A percentile compares a stretch with the other conserved stretches of the same genome.
These are phyloP conservation scores for Tachycineta bicolor DNA, from an alignment of 2,113 vertebrate species.

Conservation along the genomic window DNA sequence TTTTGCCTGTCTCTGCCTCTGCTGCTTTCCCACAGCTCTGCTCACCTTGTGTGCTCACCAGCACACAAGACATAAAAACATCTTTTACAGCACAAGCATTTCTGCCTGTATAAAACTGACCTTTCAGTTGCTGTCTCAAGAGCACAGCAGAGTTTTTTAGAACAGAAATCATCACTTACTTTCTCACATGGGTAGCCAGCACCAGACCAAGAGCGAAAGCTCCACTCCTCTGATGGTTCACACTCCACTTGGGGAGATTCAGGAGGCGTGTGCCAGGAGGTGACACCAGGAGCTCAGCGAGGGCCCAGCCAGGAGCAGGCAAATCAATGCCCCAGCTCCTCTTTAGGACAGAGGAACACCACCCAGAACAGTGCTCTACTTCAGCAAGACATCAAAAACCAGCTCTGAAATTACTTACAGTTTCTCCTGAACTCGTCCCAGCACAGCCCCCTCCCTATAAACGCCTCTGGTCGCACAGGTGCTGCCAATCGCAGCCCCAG, in stretches of 20 bases:
- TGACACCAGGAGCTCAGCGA: background rate
- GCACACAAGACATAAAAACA: background rate
- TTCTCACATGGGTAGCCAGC: too few species aligned
- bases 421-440: too few species aligned
- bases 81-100: background rate
- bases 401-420: background rate
- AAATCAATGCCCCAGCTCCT: background rate
- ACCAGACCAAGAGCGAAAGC: background rate
- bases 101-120: background rate
- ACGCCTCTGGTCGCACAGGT: background rate
- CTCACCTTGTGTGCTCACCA: background rate
- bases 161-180: background rate
- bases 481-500: background rate
- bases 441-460: background rate
- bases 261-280: fast-evolving
- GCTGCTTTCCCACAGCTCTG: background rate
- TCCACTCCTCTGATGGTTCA: background rate
- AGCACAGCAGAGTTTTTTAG: background rate
- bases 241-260: fast-evolving
- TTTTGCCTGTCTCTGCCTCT: background rate
- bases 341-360: background rate
- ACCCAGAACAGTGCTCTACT: background rate
- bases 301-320: background rate
- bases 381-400: background rate
- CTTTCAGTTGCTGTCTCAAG: background rate